Base-by-base conservation (phyloP, 2,797 vertebrate species). In the Myotis daubentonii region DNA sequence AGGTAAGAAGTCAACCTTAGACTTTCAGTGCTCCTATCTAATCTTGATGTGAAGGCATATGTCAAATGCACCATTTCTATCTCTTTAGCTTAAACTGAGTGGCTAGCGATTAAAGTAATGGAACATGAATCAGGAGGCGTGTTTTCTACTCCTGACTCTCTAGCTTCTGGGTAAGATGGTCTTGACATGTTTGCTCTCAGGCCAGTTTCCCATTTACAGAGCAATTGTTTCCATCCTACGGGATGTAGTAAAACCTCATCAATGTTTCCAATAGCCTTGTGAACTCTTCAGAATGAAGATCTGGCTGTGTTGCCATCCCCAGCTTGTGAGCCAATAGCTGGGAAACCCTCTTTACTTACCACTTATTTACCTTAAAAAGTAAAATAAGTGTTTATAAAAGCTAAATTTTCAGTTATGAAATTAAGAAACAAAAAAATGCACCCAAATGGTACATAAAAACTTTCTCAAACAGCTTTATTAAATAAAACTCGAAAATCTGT, bases 1-100 rank as follows among this genome's bases (percentile, higher is more conserved):
- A 94, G 49, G 88, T 68, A 94, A 78, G 83, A 87, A 86, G 82
- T 95, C 72, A 51, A 5, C 6, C 3, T 65, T 49, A 78, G 72
- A 84, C 76, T 96, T 85, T 53, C 76, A 89, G 86, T 38, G 47
- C 36, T 80, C 51, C 76, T 95, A 94, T 96, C 96, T 97, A 55
- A 94, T 97, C 95, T 92, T 68, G 93, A 94, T 87, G 87, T 51
- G 88, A 96, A 92, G 44, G 66, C 72, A 62, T 47, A 81, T 96
- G 93, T 96, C 94, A 96, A 94, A 93, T 10, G 88, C 9, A 3
- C 90, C 92, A 76, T 96, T 91, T 91, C 76, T 94, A 95, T 94
- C 94, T 92, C 83, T 71, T 94, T 94, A 95, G 94, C 47, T 96
- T 94, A 96, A 93, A 95, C 72, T 7, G 80, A 49, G 91, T 60